Conservation (phyloP, 2,888 invertebrate species). For the Thecophora atra region DNA sequence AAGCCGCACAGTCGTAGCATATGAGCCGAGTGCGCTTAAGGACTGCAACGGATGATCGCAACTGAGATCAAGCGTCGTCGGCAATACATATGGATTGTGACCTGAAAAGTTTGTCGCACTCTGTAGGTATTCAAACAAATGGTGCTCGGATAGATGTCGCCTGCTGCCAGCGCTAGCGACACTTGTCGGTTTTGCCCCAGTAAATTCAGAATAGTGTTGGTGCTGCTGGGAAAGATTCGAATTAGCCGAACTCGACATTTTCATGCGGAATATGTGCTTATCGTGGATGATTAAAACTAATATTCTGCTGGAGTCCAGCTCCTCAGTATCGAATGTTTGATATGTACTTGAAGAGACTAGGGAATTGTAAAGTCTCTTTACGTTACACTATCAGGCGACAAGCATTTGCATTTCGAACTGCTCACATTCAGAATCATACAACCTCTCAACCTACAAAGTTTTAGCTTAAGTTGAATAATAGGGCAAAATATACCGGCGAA, state of each 20-base stretch:
- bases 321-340: too few species aligned
- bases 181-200: not conserved
- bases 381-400: too few species aligned
- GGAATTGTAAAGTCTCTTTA: too few species aligned
- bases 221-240: not conserved
- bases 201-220: not conserved
- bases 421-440: too few species aligned
- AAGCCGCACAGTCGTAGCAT: slow-evolving; percentile 4
- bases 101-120: not conserved
- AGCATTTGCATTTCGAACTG: too few species aligned
- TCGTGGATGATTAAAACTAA: not conserved
- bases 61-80: slow-evolving; percentile 13
- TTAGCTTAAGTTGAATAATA: too few species aligned
- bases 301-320: too few species aligned
- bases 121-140: not conserved
- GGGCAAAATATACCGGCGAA: too few species aligned
- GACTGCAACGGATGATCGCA: not conserved
- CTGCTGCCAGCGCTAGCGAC: not conserved
- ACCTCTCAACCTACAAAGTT: too few species aligned
- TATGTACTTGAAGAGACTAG: too few species aligned
- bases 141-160: not conserved
- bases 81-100: not conserved
- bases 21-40: not conserved
- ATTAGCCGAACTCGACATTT: slow-evolving; percentile 13
- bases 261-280: not conserved